Percentiles rank a stretch among this genome's conserved stretches.
Evolutionary conservation across 2,113 vertebrate genomes (phyloP).

Genomic region (Elephantulus edwardii): DNA sequence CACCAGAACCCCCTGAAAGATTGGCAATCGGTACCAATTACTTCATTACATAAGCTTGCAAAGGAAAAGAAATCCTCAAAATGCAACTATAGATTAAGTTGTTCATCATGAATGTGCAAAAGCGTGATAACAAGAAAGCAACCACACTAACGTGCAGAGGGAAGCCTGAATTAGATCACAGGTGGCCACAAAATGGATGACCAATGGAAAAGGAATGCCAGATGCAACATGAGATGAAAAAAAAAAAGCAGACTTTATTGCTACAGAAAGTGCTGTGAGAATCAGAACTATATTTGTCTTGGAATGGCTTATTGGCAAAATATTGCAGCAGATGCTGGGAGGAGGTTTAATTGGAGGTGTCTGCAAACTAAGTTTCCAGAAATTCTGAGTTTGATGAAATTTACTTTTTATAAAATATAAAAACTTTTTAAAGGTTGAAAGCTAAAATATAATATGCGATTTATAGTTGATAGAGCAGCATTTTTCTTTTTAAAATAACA

Average conservation of each 20-base stretch:
- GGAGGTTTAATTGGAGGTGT: conserved; percentile 43
- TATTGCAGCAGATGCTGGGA: conserved; percentile 67
- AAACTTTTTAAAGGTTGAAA: conserved; percentile 62
- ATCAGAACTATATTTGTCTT: conserved; percentile 74
- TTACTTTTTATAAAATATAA: conserved; percentile 64
- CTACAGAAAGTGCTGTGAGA: conserved; percentile 65
- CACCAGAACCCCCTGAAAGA: no score
- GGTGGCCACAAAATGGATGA: conserved; percentile 32
- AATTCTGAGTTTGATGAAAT: conserved; percentile 46
- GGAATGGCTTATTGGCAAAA: conserved; percentile 75
- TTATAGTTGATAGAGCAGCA: conserved; percentile 9
- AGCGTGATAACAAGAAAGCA: not conserved
- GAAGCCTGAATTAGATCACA: conserved; percentile 35
- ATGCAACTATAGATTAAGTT: not conserved
- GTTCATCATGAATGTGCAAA: not conserved
- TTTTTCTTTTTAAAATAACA: conserved; percentile 59
- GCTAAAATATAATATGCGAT: not conserved
- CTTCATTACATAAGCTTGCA: not conserved
- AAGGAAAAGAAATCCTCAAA: not conserved
- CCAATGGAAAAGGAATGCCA: not conserved
- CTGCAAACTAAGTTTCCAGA: conserved; percentile 42
- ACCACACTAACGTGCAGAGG: not conserved
- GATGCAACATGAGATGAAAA: conserved; percentile 40
- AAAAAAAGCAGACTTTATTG: conserved; percentile 71
- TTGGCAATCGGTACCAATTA: no score